phyloP scores from a whole-genome alignment of 2,797 vertebrate species.

The Hypotaenidia philippensis region DNA sequence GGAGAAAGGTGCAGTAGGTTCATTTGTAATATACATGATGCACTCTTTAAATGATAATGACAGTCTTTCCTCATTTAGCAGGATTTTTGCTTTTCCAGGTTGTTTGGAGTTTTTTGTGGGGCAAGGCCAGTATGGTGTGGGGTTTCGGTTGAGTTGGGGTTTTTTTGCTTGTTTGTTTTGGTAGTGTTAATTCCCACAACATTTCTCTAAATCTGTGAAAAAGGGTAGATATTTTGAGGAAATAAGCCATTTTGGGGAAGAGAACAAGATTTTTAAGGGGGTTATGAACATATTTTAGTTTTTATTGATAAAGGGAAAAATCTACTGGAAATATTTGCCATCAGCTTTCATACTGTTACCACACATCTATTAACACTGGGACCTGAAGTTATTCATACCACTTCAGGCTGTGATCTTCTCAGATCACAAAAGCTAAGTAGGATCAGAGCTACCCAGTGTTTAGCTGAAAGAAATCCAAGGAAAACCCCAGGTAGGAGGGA shows the following conservation, averaged over 20 bases:
- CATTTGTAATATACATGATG: not conserved
- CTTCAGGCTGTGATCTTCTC: not conserved
- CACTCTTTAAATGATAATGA: not conserved
- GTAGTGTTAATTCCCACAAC: not conserved
- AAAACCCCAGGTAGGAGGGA: not conserved
- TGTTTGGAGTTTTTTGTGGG: not conserved
- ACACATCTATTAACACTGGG: not conserved
- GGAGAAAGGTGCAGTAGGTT: not conserved
- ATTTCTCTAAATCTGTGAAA: not conserved
- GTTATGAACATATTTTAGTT: not conserved
- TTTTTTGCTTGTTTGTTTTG: not conserved
- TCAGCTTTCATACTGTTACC: not conserved
- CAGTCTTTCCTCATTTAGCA: not conserved
- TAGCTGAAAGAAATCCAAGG: not conserved
- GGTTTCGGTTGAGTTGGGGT: not conserved
- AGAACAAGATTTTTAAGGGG: not conserved
- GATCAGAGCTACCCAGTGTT: not conserved
- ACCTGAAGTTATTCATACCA: not conserved
- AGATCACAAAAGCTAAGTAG: not conserved
- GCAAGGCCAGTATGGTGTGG: fast-evolving
- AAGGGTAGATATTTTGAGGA: not conserved
- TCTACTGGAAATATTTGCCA: not conserved
- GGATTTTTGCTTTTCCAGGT: conserved; percentile 14
- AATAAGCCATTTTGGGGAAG: not conserved
- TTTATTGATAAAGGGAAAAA: not conserved